Percentiles rank a stretch among this genome's conserved stretches.
These are phyloP conservation scores for Bruchidius siliquastri DNA, from an alignment of 2,888 invertebrate species.

Conservation along the genomic window DNA sequence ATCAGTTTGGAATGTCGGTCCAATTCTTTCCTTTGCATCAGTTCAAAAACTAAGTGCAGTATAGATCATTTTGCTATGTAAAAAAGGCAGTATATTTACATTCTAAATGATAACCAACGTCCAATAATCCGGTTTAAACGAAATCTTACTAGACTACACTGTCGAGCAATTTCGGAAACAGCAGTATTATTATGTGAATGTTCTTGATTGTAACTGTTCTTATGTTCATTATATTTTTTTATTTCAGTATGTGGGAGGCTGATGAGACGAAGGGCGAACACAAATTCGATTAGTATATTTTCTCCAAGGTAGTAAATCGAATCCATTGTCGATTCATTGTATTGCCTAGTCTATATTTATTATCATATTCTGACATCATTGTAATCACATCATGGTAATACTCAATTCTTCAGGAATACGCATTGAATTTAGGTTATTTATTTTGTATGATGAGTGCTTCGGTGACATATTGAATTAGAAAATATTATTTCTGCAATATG, in stretches of 20 bases:
- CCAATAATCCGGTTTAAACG: no score
- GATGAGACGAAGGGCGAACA: conserved; percentile 58
- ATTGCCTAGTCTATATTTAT: conserved; percentile 25
- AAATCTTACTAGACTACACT: no score
- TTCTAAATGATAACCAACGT: no score
- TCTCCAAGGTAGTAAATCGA: conserved; percentile 59
- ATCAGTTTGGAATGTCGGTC: no score
- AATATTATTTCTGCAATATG: not conserved
- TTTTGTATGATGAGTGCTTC: not conserved
- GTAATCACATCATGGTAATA: conserved; percentile 16
- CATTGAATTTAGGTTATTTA: not conserved
- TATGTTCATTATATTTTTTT: conserved; percentile 4
- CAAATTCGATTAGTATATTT: conserved; percentile 72
- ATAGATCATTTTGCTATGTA: no score
- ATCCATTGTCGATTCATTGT: conserved; percentile 15
- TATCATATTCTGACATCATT: conserved; percentile 15
- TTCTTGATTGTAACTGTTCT: no score
- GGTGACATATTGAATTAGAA: not conserved
- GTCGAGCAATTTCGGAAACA: not conserved
- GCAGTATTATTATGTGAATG: conserved; percentile 2
- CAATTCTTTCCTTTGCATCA: no score
- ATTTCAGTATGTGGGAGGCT: conserved; percentile 7
- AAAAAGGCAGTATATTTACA: no score
- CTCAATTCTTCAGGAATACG: conserved; percentile 11
- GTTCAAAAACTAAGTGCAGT: no score